These are phyloP conservation scores for Cyclura pinguis DNA, from an alignment of 2,797 vertebrate genomes.

Conservation along the genomic window DNA sequence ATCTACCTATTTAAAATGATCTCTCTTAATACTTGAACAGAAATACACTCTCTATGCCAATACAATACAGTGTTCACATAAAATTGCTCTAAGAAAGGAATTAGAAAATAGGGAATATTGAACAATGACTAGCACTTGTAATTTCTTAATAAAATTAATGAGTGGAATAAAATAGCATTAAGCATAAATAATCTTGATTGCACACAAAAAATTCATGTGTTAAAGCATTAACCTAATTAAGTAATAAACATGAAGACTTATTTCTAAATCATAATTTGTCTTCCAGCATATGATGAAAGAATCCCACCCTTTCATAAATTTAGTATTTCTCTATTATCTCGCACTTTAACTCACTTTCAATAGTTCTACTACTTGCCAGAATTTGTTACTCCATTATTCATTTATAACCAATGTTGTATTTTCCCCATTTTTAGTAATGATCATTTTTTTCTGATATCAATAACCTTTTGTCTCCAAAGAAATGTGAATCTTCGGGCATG, in stretches of 20 bases:
- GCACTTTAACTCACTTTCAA: neutral
- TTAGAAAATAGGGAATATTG: neutral
- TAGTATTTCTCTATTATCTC: neutral
- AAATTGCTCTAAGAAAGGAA: neutral
- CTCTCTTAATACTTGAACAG: neutral
- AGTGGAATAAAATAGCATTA: neutral
- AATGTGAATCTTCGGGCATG: neutral
- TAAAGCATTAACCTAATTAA: neutral
- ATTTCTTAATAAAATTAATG: constrained; percentile 1
- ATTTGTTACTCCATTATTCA: neutral
- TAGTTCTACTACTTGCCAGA: neutral
- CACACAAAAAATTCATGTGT: neutral
- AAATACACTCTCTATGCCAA: neutral
- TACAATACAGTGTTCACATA: neutral
- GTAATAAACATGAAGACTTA: neutral
- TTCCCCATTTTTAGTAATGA: neutral
- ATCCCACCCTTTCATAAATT: neutral
- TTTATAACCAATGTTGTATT: neutral
- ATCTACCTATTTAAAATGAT: neutral
- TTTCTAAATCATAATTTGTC: neutral
- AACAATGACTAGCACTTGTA: neutral
- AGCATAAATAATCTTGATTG: neutral
- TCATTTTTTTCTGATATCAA: neutral
- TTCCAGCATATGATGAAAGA: neutral
- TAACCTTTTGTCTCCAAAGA: neutral